These are phyloP conservation scores for Eilema sororculum DNA, from an alignment of 2,888 invertebrate genomes.

Conservation along the genomic window DNA sequence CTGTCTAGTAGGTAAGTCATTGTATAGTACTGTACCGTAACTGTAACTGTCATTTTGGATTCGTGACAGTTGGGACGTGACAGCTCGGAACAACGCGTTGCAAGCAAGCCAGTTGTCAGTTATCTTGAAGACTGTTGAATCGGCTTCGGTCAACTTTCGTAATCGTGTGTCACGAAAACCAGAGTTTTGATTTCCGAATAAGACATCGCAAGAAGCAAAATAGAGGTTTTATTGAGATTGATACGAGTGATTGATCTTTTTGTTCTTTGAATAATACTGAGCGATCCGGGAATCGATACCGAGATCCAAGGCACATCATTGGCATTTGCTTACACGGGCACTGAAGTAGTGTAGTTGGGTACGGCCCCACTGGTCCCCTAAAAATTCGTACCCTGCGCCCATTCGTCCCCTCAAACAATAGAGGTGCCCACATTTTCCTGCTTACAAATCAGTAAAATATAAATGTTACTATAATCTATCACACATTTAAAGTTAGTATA, in stretches of 20 bases:
- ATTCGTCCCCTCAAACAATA: too few relatives aligned
- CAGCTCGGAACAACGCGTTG: neutral
- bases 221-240: neutral
- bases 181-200: neutral
- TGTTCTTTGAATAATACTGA: neutral
- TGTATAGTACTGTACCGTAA: neutral
- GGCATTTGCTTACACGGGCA: neutral
- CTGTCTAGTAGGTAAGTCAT: too few relatives aligned
- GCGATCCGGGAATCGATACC: neutral
- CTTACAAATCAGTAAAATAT: neutral
- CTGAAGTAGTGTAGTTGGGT: neutral
- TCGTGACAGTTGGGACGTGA: neutral
- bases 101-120: neutral
- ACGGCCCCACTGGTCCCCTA: too few relatives aligned
- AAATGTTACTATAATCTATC: constrained; percentile 8
- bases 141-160: too few relatives aligned
- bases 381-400: too few relatives aligned
- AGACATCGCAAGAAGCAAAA: neutral
- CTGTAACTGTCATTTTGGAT: neutral
- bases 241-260: neutral
- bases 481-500: constrained; percentile 32
- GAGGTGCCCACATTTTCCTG: too few relatives aligned
- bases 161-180: neutral
- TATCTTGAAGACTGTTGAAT: neutral
- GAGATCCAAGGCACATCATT: neutral